Evolutionary conservation across 2,797 vertebrate genomes (phyloP), one percentile per base, ranked within the genome.

Genomic region (Falco novaeseelandiae): DNA sequence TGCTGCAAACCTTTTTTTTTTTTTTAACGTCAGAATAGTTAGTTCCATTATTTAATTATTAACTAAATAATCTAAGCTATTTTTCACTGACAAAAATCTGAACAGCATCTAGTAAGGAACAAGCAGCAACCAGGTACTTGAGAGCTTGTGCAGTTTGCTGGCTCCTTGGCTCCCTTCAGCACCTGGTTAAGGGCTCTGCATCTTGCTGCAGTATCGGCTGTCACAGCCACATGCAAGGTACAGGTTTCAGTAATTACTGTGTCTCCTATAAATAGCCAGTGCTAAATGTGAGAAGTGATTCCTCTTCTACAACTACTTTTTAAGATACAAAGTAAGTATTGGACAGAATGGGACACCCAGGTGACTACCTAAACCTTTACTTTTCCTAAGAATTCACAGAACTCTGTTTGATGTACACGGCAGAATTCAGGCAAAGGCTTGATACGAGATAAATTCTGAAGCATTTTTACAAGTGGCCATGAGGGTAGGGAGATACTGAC

Each of bases 401-500:
- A 58, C 25, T 54, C 15, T 34, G 27, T 25, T 46, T 48, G 23
- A 70, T 12, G 7, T 10, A 51, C 34, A 38, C 0, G 70, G 58
- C 20, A 66, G 38, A 32, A 66, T 51, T 17, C 5, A 4, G 25
- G 80, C 48, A 77, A 87, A 82, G 12, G 26, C 17, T 9, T 12
- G 46, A 30, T 34, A 61, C 0, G 3, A 79, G 36, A 55, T 19
- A 76, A 76, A 44, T 52, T 59, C 48, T 32, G 36, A 73, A 71
- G 29, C 15, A 58, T 36, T 52, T 93, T 76, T 74, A 79, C 26
- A 86, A 44, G 0, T 44, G 48, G 38, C 77, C 83, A 61, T 0
- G 4, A 77, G 19, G 23, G 26, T 44, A 66, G 83, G 48, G 74
- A 93, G 90, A 89, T 87, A 98, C 98, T 97, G 83, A 99, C 99